Conservation (phyloP, 2,113 vertebrate species). For the Ailuropoda melanoleuca region DNA sequence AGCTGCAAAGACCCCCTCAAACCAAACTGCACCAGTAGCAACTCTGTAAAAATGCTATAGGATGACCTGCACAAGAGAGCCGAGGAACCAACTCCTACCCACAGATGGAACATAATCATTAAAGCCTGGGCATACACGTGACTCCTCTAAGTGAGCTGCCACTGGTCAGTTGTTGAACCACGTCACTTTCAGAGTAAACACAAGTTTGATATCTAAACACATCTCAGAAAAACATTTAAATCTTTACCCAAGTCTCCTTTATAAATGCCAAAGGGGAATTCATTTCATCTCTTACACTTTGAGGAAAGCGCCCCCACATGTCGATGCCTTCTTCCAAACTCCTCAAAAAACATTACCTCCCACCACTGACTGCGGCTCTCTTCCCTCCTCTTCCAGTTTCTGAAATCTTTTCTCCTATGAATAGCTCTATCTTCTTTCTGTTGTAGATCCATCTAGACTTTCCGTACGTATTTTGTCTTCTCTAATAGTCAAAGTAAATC, state of each 20-base stretch:
- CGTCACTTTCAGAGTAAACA: slow-evolving; percentile 4
- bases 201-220: not conserved
- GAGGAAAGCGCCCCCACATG: not conserved
- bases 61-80: not conserved
- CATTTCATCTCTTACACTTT: not conserved
- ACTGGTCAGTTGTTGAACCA: not conserved
- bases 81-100: too few relatives aligned
- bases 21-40: not conserved
- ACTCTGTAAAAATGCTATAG: not conserved
- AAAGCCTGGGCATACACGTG: not conserved
- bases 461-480: not conserved
- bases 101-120: not conserved
- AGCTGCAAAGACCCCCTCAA: not conserved
- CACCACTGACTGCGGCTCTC: not conserved
- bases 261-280: not conserved
- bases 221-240: not conserved
- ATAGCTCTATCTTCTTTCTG: not conserved
- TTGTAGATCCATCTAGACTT: not conserved
- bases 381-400: not conserved
- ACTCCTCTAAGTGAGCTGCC: not conserved
- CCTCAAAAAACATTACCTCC: not conserved
- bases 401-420: not conserved
- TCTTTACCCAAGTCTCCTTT: not conserved
- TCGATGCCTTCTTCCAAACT: not conserved
- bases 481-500: not conserved